Evolutionary conservation across 2,888 invertebrate species (phyloP), one percentile per base, ranked within the genome.

Genomic region (Apoderus coryli): DNA sequence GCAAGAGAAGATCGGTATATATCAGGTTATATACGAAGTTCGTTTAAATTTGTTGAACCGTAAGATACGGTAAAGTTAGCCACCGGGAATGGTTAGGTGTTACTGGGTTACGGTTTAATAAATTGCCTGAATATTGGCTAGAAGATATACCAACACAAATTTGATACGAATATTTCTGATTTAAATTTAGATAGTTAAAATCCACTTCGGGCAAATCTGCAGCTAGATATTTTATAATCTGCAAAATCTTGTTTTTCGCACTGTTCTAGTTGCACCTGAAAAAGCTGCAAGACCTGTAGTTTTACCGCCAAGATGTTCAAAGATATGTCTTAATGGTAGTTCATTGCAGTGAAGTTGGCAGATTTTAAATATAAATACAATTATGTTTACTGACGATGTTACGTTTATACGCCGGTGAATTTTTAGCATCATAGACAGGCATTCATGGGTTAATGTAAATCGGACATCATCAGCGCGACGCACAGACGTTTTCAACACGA

Each of bases 311-410:
- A 31, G 3, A 24, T 33, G 16, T 10, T 3, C 3, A 6, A 24
- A 30, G 19, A 23, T 7, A 24, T 30, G 24, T 24, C 30, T 30
- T 12, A 23, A 23, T 2, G 36, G 42, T 27, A 43, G 27, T 32
- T 46, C 47, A 35, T 45, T 46, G 16, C 31, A 35, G 32, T 44
- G 43, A 3, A 47, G 29, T 22, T 38, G 26, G 23, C 43, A 46
- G 14, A 46, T 32, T 46, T 42, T 25, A 46, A 33, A 9, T 39
- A 39, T 27, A 34, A 29, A 10, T 32, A 14, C 10, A 45, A 25
- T 15, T 37, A n/a, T n/a, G n/a, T n/a, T n/a, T n/a, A n/a, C n/a
- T n/a, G n/a, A n/a, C n/a, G n/a, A n/a, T n/a, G n/a, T n/a, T n/a
- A n/a, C n/a, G n/a, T n/a, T n/a, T n/a, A n/a, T n/a, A n/a, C n/a